Evolutionary conservation across 2,113 vertebrate genomes (phyloP).

Genomic region (Syngnathus floridae): DNA sequence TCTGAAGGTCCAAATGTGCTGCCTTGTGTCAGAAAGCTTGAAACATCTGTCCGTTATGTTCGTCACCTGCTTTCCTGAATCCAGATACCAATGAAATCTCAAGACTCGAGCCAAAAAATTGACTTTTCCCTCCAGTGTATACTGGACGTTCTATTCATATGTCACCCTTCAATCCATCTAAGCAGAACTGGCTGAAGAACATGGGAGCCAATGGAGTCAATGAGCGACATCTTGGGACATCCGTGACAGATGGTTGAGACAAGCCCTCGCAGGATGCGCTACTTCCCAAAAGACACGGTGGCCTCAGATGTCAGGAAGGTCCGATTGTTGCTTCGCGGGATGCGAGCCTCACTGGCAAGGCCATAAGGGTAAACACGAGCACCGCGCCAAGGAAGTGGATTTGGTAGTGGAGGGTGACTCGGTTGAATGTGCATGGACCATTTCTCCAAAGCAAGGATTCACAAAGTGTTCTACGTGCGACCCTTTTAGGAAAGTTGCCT

Average conservation of each 20-base stretch:
- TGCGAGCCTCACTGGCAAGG: conserved; percentile 51
- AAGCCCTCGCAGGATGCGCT: conserved; percentile 50
- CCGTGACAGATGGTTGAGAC: conserved; percentile 64
- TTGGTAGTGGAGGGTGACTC: conserved; percentile 53
- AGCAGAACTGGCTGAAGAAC: conserved; percentile 8
- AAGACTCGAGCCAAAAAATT: background rate
- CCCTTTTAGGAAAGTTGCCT: conserved; percentile 39
- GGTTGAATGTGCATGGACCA: conserved; percentile 37
- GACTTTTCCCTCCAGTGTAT: background rate
- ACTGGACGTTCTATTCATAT: background rate
- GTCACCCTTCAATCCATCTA: conserved; percentile 14
- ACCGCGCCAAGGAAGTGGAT: conserved; percentile 61
- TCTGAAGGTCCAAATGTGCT: background rate
- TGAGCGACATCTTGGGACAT: conserved; percentile 41
- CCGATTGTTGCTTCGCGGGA: conserved; percentile 34
- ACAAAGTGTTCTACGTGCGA: background rate
- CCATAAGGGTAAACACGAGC: conserved; percentile 45
- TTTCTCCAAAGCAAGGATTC: conserved; percentile 11
- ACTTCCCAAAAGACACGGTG: conserved; percentile 49
- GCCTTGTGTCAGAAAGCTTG: background rate
- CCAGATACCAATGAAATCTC: too few species aligned
- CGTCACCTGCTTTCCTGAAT: background rate
- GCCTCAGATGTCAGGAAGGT: conserved; percentile 2
- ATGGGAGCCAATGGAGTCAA: conserved; percentile 29
- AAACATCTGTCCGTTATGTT: background rate